Percentiles rank a stretch among this genome's conserved stretches.
These are phyloP conservation scores for Hemibagrus guttatus DNA, from an alignment of 2,797 vertebrate species.

Conservation along the genomic window DNA sequence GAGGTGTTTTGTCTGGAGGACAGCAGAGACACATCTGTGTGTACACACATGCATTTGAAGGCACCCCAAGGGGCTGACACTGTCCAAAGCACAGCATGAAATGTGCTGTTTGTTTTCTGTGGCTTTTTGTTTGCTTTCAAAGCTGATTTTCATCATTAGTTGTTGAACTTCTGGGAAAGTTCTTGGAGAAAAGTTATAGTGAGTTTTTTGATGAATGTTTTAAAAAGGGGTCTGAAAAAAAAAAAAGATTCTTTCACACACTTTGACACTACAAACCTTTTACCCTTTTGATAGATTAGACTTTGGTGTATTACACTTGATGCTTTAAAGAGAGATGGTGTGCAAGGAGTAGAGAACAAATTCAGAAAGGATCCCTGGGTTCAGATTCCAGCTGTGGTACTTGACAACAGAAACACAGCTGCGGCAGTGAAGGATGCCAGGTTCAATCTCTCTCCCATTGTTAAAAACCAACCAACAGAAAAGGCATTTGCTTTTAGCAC, in stretches of 20 bases:
- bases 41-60: conserved; percentile 7
- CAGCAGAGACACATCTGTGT: conserved; percentile 6
- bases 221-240: conserved; percentile 5
- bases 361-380: not conserved
- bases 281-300: conserved; percentile 20
- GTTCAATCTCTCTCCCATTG: not conserved
- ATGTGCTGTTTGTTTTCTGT: conserved; percentile 42
- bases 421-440: not conserved
- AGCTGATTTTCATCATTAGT: conserved; percentile 43
- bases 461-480: not conserved
- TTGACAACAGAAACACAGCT: not conserved
- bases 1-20: conserved; percentile 34
- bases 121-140: conserved; percentile 30
- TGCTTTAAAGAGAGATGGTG: conserved; percentile 3
- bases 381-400: conserved; percentile 9
- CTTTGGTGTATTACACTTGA: conserved; percentile 16
- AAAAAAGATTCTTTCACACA: not conserved
- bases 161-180: conserved; percentile 38
- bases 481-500: not conserved
- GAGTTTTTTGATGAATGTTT: conserved; percentile 38
- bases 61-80: conserved; percentile 55
- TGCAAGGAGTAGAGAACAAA: not conserved
- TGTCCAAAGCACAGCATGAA: conserved; percentile 60
- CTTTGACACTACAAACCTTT: not conserved
- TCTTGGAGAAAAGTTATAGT: conserved; percentile 18